Conservation (phyloP, 2,888 invertebrate species). For the Candidula unifasciata region DNA sequence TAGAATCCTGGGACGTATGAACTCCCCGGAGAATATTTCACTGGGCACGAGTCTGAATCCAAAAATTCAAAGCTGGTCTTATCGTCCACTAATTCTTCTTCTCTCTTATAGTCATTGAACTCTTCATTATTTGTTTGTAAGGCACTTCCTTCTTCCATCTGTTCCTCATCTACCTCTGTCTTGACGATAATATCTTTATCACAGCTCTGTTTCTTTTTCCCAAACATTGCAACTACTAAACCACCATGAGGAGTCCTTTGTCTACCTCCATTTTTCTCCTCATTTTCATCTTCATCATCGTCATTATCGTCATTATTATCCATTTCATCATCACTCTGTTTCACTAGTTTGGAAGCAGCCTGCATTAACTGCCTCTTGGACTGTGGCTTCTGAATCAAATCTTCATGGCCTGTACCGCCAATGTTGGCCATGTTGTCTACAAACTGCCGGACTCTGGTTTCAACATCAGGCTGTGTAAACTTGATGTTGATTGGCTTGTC, state of each 20-base stretch:
- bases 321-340: conserved; percentile 36
- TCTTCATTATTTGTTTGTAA: neutral
- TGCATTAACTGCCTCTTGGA: neutral
- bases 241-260: conserved; percentile 15
- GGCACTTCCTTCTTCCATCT: conserved; percentile 32
- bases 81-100: conserved; percentile 34
- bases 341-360: conserved; percentile 27
- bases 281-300: neutral
- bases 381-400: conserved; percentile 38
- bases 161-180: conserved; percentile 46
- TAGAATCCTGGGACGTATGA: conserved; percentile 43
- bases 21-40: neutral
- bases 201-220: conserved; percentile 41
- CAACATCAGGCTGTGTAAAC: conserved; percentile 53
- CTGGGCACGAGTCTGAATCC: neutral
- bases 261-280: neutral
- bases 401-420: conserved; percentile 9
- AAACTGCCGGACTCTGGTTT: conserved; percentile 51
- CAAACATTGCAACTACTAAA: conserved; percentile 58
- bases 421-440: conserved; percentile 48
- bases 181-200: conserved; percentile 44
- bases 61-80: neutral
- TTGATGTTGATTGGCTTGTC: conserved; percentile 51
- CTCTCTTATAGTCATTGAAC: conserved; percentile 2
- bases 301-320: conserved; percentile 18